phyloP scores from a whole-genome alignment of 2,888 invertebrate genomes.

The Clepsis dumicolana region DNA sequence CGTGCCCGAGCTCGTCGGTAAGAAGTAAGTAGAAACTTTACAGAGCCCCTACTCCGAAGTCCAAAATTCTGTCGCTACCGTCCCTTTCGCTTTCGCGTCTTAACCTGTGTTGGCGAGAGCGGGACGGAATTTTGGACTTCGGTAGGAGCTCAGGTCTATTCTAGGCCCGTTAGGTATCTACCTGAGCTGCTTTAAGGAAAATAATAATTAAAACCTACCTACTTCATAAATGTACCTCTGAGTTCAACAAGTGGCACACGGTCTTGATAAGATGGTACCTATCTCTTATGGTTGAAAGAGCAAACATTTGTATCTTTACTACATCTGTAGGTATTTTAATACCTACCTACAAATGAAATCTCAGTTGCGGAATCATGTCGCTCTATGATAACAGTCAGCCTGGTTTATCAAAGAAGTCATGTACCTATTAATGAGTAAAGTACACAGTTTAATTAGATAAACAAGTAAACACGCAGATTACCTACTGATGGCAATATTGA shows the following conservation, averaged over 20 bases:
- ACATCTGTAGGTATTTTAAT: neutral
- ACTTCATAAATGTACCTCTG: neutral
- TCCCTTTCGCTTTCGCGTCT: too few species aligned
- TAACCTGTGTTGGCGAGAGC: too few species aligned
- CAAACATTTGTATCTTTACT: neutral
- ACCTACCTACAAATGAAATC: neutral
- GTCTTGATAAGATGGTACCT: neutral
- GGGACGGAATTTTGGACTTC: too few species aligned
- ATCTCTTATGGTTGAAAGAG: neutral
- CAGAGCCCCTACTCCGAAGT: too few species aligned
- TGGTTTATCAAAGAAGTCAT: constrained; percentile 10
- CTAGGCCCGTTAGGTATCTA: too few species aligned
- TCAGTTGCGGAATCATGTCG: neutral
- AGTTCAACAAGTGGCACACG: neutral
- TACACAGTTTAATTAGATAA: constrained; percentile 22
- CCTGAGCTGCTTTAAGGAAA: too few species aligned
- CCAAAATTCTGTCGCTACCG: too few species aligned
- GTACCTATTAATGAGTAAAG: neutral
- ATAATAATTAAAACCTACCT: too few species aligned
- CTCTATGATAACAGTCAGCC: neutral
- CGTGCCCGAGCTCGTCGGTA: constrained; percentile 92
- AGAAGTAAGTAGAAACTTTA: constrained; percentile 88
- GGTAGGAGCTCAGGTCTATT: too few species aligned
- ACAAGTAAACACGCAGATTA: constrained; percentile 26
- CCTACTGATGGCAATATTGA: neutral